A percentile compares a stretch with the other conserved stretches of the same genome.
These are phyloP conservation scores for Frankliniella fusca DNA, from an alignment of 2,888 invertebrate genomes.

Conservation along the genomic window DNA sequence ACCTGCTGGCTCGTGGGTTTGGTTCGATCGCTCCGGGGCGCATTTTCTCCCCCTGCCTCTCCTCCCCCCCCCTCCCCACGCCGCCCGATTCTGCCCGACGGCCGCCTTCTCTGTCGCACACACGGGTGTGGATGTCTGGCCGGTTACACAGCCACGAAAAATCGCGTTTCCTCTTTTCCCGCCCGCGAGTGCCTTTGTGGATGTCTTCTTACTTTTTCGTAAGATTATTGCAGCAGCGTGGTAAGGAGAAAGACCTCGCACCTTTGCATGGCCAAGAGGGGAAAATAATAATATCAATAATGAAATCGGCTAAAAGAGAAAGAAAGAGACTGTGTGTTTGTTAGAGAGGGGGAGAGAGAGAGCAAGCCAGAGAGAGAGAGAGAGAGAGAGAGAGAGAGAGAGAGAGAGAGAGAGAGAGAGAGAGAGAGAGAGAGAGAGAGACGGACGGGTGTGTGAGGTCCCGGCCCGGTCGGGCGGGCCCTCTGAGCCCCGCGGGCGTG, in stretches of 20 bases:
- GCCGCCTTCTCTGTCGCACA: background rate
- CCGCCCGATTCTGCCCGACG: background rate
- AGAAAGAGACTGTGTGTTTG: too few species aligned
- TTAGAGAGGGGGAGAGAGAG: too few species aligned
- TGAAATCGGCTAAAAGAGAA: too few species aligned
- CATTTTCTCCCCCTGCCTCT: background rate
- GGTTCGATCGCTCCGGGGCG: constrained; percentile 1
- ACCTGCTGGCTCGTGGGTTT: background rate
- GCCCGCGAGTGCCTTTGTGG: too few species aligned
- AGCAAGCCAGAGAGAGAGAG: background rate
- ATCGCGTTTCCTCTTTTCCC: too few species aligned
- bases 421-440: constrained; percentile 30
- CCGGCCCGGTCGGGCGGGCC: background rate
- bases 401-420: constrained; percentile 31
- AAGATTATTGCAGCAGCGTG: background rate
- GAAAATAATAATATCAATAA: too few species aligned
- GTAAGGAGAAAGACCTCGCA: background rate
- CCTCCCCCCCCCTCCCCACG: background rate
- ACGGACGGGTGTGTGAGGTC: background rate
- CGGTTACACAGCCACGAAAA: too few species aligned
- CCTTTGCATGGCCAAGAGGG: background rate
- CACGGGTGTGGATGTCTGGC: too few species aligned
- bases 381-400: constrained; percentile 29
- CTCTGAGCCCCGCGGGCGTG: background rate
- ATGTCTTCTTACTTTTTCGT: too few species aligned